Evolutionary conservation across 1,140 invertebrate species (phyloP).

Genomic region (Hormaphis cornu): DNA sequence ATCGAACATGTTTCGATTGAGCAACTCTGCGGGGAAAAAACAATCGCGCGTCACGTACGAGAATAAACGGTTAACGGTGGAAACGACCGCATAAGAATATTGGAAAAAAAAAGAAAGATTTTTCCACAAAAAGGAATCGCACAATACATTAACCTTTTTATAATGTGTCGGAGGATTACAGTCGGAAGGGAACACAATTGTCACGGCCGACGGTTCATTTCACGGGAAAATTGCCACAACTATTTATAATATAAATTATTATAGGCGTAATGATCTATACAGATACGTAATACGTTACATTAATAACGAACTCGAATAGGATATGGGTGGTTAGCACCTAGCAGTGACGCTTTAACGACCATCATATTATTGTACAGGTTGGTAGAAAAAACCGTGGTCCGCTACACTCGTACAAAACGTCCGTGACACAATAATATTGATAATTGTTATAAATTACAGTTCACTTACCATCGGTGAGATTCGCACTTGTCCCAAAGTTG

Average conservation of each 20-base stretch:
- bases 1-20: slow-evolving; percentile 72
- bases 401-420: no score
- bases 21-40: slow-evolving; percentile 54
- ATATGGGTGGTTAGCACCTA: not conserved
- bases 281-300: no score
- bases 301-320: not conserved
- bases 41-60: not conserved
- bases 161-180: not conserved
- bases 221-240: slow-evolving; percentile 10
- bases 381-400: not conserved
- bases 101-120: not conserved
- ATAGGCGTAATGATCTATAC: no score
- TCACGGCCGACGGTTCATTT: slow-evolving; percentile 26
- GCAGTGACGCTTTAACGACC: not conserved
- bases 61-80: not conserved
- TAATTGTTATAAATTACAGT: not conserved
- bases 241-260: no score
- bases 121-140: not conserved
- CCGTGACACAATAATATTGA: no score
- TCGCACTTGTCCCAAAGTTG: slow-evolving; percentile 48
- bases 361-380: no score
- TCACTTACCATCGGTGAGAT: slow-evolving; percentile 60
- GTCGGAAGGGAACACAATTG: not conserved
- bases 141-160: not conserved
- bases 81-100: not conserved